Percentiles rank a stretch among this genome's conserved stretches.
These are phyloP conservation scores for Odocoileus hemionus DNA, from an alignment of 2,113 vertebrate genomes.

Conservation along the genomic window DNA sequence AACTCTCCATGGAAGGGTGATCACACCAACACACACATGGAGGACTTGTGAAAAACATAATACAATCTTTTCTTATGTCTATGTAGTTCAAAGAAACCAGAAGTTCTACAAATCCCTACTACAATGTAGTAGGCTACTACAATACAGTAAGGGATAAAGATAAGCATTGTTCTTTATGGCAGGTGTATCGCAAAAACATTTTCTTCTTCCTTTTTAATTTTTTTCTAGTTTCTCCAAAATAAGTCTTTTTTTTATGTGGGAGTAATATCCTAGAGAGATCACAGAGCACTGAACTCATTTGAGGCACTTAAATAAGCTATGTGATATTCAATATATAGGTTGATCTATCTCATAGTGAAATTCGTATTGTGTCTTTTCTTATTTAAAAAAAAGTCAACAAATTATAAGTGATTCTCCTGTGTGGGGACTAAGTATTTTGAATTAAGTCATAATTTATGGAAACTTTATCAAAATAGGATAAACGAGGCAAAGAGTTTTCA, in stretches of 20 bases:
- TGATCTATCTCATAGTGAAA: not conserved
- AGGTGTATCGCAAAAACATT: not conserved
- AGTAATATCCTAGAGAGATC: not conserved
- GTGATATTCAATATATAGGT: not conserved
- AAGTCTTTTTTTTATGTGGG: not conserved
- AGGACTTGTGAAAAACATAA: not conserved
- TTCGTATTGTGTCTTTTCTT: not conserved
- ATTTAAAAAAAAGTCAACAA: not conserved
- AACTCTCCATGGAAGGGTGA: not conserved
- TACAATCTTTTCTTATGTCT: not conserved
- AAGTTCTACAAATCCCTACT: not conserved
- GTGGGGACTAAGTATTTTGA: not conserved
- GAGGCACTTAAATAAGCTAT: not conserved
- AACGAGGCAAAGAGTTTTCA: not conserved
- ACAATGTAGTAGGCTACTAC: not conserved
- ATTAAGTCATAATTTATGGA: not conserved
- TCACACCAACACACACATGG: not conserved
- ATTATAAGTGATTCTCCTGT: not conserved
- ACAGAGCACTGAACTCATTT: not conserved
- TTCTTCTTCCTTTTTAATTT: not conserved
- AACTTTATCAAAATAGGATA: not conserved
- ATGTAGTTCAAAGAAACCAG: not conserved
- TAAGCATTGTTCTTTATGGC: not conserved
- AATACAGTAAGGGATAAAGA: not conserved
- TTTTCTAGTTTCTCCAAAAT: not conserved